Evolutionary conservation across 2,888 invertebrate genomes (phyloP).

Genomic region (Caenorhabditis sulstoni): DNA sequence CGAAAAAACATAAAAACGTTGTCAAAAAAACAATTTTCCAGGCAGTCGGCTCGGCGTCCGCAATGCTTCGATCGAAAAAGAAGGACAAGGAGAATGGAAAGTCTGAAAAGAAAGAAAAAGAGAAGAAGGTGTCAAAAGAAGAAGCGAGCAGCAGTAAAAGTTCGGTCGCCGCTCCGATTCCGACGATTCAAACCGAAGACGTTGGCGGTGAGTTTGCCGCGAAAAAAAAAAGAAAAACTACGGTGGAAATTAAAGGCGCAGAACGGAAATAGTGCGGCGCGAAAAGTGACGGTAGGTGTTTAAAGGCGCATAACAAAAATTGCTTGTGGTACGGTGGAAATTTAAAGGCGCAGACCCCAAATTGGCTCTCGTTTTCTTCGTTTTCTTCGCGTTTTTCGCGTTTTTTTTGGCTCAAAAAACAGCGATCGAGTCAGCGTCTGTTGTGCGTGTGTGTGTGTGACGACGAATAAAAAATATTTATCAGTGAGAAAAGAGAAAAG

Average conservation of each 20-base stretch:
- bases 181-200: conserved; percentile 62
- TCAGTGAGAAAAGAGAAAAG: conserved; percentile 19
- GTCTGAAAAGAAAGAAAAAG: conserved; percentile 49
- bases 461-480: conserved; percentile 29
- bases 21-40: conserved; percentile 15
- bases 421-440: no score
- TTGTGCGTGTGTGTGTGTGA: no score
- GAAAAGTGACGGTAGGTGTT: no score
- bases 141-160: conserved; percentile 31
- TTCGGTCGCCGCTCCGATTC: conserved; percentile 28
- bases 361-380: not conserved
- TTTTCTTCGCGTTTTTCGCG: no score
- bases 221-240: not conserved
- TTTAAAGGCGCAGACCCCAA: not conserved
- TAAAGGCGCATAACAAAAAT: not conserved
- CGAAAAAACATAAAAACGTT: not conserved
- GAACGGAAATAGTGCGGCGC: no score
- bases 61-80: conserved; percentile 68
- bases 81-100: conserved; percentile 63
- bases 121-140: conserved; percentile 39
- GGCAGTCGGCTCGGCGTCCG: conserved; percentile 64
- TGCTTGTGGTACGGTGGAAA: not conserved
- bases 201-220: conserved; percentile 45
- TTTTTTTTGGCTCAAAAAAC: no score
- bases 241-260: no score